A percentile compares a stretch with the other conserved stretches of the same genome.
Conservation (phyloP, 2,888 invertebrate genomes). For the Tenthredo notha region DNA sequence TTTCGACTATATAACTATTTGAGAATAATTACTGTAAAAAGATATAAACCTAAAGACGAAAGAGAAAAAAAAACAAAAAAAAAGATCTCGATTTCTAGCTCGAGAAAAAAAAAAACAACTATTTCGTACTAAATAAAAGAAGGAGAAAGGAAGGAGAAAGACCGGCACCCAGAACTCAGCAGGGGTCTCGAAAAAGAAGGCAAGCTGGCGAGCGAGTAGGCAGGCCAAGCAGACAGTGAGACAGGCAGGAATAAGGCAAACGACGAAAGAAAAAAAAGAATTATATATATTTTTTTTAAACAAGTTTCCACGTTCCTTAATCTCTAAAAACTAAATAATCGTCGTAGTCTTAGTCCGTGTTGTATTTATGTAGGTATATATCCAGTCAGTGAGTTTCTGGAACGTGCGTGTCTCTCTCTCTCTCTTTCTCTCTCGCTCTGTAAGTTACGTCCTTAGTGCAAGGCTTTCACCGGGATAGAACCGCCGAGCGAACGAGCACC, state of each 20-base stretch:
- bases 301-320: background rate
- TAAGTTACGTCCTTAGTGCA: conserved; percentile 51
- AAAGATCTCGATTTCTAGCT: background rate
- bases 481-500: conserved; percentile 34
- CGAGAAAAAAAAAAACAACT: background rate
- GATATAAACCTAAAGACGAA: too few species aligned
- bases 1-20: too few species aligned
- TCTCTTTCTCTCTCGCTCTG: conserved; percentile 53
- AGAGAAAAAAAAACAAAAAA: background rate
- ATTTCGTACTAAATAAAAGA: background rate
- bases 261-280: background rate
- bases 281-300: background rate
- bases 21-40: background rate
- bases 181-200: conserved; percentile 39
- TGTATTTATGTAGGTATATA: background rate
- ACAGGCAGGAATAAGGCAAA: background rate
- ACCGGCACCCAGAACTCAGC: conserved; percentile 37
- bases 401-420: conserved; percentile 35
- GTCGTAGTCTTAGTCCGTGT: background rate
- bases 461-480: conserved; percentile 54
- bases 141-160: background rate
- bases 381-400: conserved; percentile 30
- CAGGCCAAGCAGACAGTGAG: background rate
- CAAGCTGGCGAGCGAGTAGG: background rate
- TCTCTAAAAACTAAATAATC: background rate